A percentile compares a stretch with the other conserved stretches of the same genome.
These are phyloP conservation scores for Pammene aurita DNA, from an alignment of 2,888 invertebrate genomes.

Conservation along the genomic window DNA sequence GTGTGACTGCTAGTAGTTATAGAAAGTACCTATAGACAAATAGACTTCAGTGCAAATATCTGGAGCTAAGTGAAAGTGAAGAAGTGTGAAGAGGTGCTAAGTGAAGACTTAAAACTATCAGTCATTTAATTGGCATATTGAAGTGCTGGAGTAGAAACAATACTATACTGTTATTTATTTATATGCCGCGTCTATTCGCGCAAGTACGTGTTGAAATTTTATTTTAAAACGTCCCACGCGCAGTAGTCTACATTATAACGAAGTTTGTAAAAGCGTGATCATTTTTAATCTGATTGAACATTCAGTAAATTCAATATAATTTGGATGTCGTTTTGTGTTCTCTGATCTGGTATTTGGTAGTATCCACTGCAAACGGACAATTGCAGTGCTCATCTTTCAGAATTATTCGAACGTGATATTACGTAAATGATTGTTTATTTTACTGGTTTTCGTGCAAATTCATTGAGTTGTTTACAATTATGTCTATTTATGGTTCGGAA, in stretches of 20 bases:
- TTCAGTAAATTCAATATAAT: background rate
- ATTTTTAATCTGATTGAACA: background rate
- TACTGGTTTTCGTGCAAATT: conserved; percentile 26
- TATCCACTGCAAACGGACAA: background rate
- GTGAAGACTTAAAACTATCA: too few species aligned
- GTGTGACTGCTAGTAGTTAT: too few species aligned
- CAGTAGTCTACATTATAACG: background rate
- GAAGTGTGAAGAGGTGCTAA: too few species aligned
- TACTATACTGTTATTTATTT: conserved; percentile 48
- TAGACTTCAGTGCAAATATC: too few species aligned
- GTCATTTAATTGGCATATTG: too few species aligned
- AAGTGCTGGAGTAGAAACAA: too few species aligned
- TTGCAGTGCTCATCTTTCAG: conserved; percentile 28
- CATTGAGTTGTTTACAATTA: conserved; percentile 41
- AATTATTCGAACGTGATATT: conserved; percentile 28
- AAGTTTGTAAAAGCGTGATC: background rate
- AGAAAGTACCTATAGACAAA: too few species aligned
- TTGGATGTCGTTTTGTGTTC: background rate
- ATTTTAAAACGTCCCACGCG: background rate
- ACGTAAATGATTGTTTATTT: conserved; percentile 44
- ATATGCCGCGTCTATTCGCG: background rate
- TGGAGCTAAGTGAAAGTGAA: too few species aligned
- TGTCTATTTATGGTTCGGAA: conserved; percentile 58
- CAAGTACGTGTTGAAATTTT: background rate
- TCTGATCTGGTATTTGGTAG: conserved; percentile 11